A percentile compares a stretch with the other conserved stretches of the same genome.
Evolutionary conservation across 1,140 invertebrate genomes (phyloP).

Genomic region (Platyura marginata): DNA sequence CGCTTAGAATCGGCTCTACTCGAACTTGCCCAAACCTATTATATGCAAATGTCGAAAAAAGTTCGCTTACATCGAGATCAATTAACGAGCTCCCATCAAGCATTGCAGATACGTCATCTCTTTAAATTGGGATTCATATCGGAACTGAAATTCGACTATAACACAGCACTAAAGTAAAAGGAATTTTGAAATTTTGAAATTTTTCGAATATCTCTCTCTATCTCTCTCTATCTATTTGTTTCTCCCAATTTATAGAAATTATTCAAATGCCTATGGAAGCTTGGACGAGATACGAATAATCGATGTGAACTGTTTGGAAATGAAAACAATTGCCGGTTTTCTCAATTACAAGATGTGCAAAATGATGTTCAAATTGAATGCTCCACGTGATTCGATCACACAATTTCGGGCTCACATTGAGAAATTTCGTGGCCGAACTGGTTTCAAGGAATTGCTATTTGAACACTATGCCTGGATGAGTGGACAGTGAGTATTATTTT

Average conservation of each 20-base stretch:
- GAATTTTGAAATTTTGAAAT: no score
- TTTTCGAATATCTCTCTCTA: constrained; percentile 1
- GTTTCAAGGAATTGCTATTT: constrained; percentile 68
- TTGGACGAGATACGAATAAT: constrained; percentile 70
- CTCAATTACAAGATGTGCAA: constrained; percentile 91
- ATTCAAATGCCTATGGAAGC: constrained; percentile 80
- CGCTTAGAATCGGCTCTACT: constrained; percentile 84
- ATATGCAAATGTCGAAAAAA: constrained; percentile 69
- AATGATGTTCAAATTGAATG: constrained; percentile 70
- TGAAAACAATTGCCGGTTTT: constrained; percentile 86
- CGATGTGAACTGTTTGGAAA: constrained; percentile 81
- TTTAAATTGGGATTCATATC: constrained; percentile 96
- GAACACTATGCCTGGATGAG: constrained; percentile 94
- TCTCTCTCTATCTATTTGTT: constrained; percentile 14
- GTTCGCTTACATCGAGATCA: constrained; percentile 80
- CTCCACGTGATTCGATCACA: constrained; percentile 81
- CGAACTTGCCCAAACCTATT: constrained; percentile 84
- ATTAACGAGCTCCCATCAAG: constrained; percentile 77
- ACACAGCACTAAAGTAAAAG: constrained; percentile 79
- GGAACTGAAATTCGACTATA: constrained; percentile 80
- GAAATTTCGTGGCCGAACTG: constrained; percentile 59
- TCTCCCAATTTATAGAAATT: no score
- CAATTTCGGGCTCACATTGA: constrained; percentile 87
- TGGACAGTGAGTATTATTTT: constrained; percentile 52
- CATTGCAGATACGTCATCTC: constrained; percentile 85